Conservation (phyloP, 2,888 invertebrate species). For the Hermodice carunculata region DNA sequence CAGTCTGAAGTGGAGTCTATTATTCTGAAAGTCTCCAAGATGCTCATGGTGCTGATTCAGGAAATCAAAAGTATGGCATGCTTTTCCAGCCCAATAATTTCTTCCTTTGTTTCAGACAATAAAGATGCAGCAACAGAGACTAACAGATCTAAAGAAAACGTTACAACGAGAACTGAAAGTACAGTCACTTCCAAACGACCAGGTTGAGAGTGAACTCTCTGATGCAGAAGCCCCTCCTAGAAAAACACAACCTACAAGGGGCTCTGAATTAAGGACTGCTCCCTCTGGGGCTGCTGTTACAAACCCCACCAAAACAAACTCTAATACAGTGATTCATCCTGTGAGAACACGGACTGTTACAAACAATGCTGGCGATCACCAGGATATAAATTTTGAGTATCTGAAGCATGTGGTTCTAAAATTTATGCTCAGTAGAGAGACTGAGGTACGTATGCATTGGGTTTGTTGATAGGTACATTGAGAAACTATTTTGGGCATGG, state of each 20-base stretch:
- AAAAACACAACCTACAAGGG: not conserved
- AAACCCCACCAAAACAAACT: not conserved
- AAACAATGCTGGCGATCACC: conserved; percentile 4
- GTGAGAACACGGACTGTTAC: not conserved
- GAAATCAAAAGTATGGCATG: too few species aligned
- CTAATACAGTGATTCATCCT: not conserved
- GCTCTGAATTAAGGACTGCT: not conserved
- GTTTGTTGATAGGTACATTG: too few species aligned
- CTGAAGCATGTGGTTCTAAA: conserved; percentile 93
- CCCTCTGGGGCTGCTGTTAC: not conserved
- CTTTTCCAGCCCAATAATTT: too few species aligned
- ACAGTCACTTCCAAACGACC: conserved; percentile 69
- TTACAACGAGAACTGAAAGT: conserved; percentile 84
- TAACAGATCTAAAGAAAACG: conserved; percentile 92
- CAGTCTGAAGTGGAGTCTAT: too few species aligned
- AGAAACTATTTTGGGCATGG: too few species aligned
- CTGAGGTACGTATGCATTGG: conserved; percentile 71
- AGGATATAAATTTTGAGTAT: conserved; percentile 81
- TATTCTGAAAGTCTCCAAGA: too few species aligned
- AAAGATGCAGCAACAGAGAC: conserved; percentile 87
- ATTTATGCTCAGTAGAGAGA: conserved; percentile 89
- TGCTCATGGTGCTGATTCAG: too few species aligned
- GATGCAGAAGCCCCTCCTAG: too few species aligned
- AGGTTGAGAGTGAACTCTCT: not conserved
- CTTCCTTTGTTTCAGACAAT: conserved; percentile 70